Percentiles rank a stretch among this genome's conserved stretches.
Evolutionary conservation across 2,113 vertebrate species (phyloP).

Genomic region (Solenodon paradoxus): DNA sequence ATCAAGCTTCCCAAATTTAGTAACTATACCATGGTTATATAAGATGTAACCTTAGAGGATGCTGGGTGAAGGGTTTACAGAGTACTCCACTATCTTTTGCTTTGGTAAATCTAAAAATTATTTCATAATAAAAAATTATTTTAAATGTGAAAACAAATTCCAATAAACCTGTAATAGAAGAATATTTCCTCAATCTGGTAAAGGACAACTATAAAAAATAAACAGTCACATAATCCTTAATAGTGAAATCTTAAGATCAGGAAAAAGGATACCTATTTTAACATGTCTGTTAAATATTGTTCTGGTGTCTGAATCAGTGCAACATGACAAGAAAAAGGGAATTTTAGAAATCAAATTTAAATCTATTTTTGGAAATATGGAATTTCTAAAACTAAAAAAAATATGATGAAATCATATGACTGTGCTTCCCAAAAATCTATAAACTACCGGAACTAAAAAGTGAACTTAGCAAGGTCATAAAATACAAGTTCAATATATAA

Average conservation of each 20-base stretch:
- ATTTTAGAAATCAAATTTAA: background rate
- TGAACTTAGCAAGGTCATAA: background rate
- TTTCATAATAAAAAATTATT: background rate
- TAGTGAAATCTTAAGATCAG: background rate
- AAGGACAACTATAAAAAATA: background rate
- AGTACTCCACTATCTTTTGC: background rate
- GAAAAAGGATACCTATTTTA: background rate
- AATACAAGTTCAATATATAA: background rate
- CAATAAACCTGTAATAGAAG: background rate
- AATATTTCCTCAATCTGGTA: background rate
- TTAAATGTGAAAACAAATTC: background rate
- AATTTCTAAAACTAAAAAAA: no score
- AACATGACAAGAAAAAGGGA: conserved; percentile 26
- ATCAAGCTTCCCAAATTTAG: background rate
- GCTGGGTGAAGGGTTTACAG: background rate
- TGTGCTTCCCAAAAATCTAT: background rate
- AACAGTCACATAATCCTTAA: background rate
- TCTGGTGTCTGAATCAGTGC: background rate
- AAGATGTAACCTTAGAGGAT: background rate
- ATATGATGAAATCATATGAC: no score
- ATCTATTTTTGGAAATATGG: background rate
- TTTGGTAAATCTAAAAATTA: background rate
- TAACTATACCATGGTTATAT: background rate
- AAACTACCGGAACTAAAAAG: background rate
- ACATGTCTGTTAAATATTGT: background rate